These are phyloP conservation scores for Carlito syrichta DNA, from an alignment of 2,113 vertebrate species.

Conservation along the genomic window DNA sequence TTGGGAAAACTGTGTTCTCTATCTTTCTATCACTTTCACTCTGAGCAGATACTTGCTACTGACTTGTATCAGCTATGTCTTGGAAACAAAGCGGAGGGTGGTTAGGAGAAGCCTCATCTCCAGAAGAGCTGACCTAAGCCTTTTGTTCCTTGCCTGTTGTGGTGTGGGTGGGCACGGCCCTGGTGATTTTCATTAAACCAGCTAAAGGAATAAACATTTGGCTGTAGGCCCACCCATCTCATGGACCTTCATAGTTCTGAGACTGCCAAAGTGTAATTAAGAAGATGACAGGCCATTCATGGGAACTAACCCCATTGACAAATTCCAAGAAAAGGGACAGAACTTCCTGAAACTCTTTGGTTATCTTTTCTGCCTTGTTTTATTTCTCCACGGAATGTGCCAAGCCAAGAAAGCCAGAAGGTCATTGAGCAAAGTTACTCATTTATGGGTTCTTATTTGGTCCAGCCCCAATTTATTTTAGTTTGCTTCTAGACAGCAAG, in stretches of 20 bases:
- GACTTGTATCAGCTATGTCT: neutral
- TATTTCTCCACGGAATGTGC: conserved; percentile 26
- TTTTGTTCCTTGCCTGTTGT: neutral
- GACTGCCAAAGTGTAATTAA: neutral
- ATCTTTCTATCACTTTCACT: neutral
- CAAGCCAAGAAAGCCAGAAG: conserved; percentile 21
- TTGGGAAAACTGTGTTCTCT: neutral
- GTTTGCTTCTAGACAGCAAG: conserved; percentile 8
- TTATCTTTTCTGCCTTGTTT: conserved; percentile 45
- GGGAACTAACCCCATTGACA: neutral
- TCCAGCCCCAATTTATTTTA: conserved; percentile 9
- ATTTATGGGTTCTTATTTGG: conserved; percentile 37
- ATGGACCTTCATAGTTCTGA: neutral
- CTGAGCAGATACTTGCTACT: neutral
- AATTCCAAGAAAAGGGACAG: conserved; percentile 33
- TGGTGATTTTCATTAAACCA: neutral
- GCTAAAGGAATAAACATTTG: neutral
- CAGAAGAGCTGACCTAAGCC: conserved; percentile 2
- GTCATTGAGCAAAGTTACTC: conserved; percentile 24
- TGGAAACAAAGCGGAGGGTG: conserved; percentile 13
- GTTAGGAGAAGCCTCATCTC: neutral
- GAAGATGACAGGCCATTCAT: neutral
- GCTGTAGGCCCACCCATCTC: neutral
- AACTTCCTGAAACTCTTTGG: conserved; percentile 57
- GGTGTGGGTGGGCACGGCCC: neutral